These are phyloP conservation scores for Austrolebias charrua DNA, from an alignment of 2,797 vertebrate species.

Conservation along the genomic window DNA sequence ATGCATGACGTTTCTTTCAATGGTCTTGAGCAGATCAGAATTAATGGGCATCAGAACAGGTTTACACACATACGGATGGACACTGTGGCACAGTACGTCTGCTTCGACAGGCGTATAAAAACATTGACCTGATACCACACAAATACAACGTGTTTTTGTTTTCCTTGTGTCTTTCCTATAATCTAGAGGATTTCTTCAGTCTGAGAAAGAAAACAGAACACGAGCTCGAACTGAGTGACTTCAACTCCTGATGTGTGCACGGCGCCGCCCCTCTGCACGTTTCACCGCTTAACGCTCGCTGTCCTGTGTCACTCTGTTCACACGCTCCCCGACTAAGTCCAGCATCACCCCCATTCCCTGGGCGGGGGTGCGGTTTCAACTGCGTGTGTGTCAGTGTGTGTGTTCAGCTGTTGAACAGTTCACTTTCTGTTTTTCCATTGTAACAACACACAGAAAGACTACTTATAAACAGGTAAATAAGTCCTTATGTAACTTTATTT, in stretches of 20 bases:
- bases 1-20: too few relatives aligned
- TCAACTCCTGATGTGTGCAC: background rate
- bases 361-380: background rate
- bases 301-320: slow-evolving; percentile 54
- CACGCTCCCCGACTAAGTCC: slow-evolving; percentile 50
- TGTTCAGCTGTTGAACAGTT: slow-evolving; percentile 15
- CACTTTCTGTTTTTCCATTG: slow-evolving; percentile 20
- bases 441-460: too few relatives aligned
- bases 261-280: slow-evolving; percentile 5
- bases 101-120: too few relatives aligned
- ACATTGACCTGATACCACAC: too few relatives aligned
- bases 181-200: too few relatives aligned
- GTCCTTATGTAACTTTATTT: background rate
- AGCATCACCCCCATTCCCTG: slow-evolving; percentile 17
- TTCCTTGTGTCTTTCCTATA: too few relatives aligned
- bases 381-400: slow-evolving; percentile 5
- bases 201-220: background rate
- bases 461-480: slow-evolving; percentile 9
- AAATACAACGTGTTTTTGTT: too few relatives aligned
- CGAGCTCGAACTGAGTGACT: slow-evolving; percentile 8
- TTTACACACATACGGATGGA: too few relatives aligned
- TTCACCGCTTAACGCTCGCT: slow-evolving; percentile 22
- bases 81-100: too few relatives aligned
- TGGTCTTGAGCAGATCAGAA: too few relatives aligned
- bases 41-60: too few relatives aligned